Evolutionary conservation across 2,888 invertebrate species (phyloP).

Genomic region (Lasiommata megera): DNA sequence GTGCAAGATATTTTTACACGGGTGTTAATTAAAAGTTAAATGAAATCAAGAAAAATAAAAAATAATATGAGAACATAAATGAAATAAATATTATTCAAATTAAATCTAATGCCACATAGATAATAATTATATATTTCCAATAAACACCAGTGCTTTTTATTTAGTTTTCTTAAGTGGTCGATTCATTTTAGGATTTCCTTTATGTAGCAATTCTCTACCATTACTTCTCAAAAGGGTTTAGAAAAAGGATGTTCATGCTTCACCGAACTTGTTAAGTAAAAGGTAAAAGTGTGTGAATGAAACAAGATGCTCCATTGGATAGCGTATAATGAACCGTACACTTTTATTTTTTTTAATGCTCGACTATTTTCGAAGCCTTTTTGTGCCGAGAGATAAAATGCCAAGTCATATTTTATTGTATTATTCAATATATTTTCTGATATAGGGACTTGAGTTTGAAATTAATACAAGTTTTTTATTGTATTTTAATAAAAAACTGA

Average conservation of each 20-base stretch:
- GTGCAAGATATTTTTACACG: no score
- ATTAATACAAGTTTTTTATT: no score
- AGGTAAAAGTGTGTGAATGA: slow-evolving; percentile 59
- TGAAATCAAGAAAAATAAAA: no score
- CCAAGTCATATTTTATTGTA: not conserved
- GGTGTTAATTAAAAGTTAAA: no score
- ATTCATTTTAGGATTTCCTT: slow-evolving; percentile 18
- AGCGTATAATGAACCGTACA: slow-evolving; percentile 54
- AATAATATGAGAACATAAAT: no score
- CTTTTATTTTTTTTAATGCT: slow-evolving; percentile 55
- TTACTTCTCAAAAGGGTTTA: slow-evolving; percentile 32
- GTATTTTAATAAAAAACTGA: no score
- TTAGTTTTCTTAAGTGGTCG: slow-evolving; percentile 13
- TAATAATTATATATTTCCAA: not conserved
- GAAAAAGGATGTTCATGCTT: slow-evolving; percentile 48
- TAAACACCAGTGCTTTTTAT: slow-evolving; percentile 1
- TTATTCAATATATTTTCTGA: not conserved
- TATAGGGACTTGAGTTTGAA: no score
- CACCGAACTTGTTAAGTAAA: slow-evolving; percentile 40
- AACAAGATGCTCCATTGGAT: slow-evolving; percentile 57
- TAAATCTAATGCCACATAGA: no score
- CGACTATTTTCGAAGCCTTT: slow-evolving; percentile 9
- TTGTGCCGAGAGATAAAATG: not conserved
- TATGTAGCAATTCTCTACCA: slow-evolving; percentile 20
- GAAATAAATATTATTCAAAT: no score